Conservation (phyloP, 2,888 invertebrate species). For the Sesamia inferens region DNA sequence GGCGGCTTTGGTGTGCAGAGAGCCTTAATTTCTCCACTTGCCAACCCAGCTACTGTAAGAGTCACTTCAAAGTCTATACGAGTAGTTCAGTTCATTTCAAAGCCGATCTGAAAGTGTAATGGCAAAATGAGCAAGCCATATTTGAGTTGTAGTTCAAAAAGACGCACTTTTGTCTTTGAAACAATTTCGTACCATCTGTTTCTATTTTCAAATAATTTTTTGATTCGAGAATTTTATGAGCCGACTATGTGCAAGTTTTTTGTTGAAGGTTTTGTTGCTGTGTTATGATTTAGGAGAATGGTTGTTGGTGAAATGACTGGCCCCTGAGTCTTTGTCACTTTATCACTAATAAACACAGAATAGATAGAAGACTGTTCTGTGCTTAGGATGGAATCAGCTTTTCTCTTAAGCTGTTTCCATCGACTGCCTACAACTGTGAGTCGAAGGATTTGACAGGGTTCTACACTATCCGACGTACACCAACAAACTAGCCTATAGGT, state of each 20-base stretch:
- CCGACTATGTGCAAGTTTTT: neutral
- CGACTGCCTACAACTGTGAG: too few species aligned
- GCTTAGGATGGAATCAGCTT: too few species aligned
- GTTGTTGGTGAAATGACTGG: neutral
- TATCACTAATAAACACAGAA: too few species aligned
- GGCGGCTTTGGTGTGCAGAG: too few species aligned
- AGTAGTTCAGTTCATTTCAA: slow-evolving; percentile 27
- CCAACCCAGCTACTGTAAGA: neutral
- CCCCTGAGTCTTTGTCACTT: neutral
- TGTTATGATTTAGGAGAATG: neutral
- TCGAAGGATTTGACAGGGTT: too few species aligned
- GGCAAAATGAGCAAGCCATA: slow-evolving; percentile 44
- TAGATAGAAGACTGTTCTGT: too few species aligned
- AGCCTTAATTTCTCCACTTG: neutral
- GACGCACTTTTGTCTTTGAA: slow-evolving; percentile 31
- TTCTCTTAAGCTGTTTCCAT: too few species aligned
- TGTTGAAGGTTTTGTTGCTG: too few species aligned
- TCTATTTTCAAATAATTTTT: neutral
- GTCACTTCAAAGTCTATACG: slow-evolving; percentile 4
- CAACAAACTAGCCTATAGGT: too few species aligned
- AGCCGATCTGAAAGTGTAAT: slow-evolving; percentile 56
- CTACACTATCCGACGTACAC: too few species aligned
- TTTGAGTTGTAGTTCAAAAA: slow-evolving; percentile 54
- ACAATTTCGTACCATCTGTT: slow-evolving; percentile 33
- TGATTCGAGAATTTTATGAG: slow-evolving; percentile 32